phyloP scores from a whole-genome alignment of 2,888 invertebrate genomes.

The Panopea generosa region DNA sequence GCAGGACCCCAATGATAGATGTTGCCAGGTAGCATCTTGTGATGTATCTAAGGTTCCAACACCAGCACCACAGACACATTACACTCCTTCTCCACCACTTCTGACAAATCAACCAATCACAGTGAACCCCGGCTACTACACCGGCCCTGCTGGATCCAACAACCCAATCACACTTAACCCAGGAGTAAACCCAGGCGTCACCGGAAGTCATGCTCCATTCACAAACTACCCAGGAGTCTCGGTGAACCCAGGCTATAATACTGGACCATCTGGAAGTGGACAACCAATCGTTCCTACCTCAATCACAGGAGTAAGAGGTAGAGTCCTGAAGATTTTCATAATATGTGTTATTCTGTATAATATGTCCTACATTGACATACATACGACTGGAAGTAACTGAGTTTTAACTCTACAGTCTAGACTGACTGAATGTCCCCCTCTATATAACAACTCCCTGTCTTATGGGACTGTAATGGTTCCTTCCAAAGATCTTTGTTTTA shows the following conservation, averaged over 20 bases:
- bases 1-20: constrained; percentile 69
- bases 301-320: constrained; percentile 40
- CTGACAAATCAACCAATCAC: no score
- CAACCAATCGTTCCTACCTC: constrained; percentile 13
- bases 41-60: constrained; percentile 44
- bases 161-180: constrained; percentile 27
- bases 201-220: constrained; percentile 31
- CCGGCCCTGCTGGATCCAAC: constrained; percentile 34
- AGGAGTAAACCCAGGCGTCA: constrained; percentile 22
- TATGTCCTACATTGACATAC: no score
- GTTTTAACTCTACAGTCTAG: no score
- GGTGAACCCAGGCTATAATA: constrained; percentile 20
- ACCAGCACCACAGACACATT: constrained; percentile 35
- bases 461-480: no score
- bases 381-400: no score
- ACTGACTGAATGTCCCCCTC: no score
- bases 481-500: no score
- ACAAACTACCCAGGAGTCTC: constrained; percentile 27
- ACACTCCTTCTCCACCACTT: no score
- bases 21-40: constrained; percentile 68
- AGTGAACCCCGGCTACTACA: constrained; percentile 21
- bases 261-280: constrained; percentile 17
- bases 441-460: no score
- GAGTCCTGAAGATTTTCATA: no score
- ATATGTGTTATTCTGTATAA: no score